These are phyloP conservation scores for Epistrophe grossulariae DNA, from an alignment of 2,888 invertebrate species.

Conservation along the genomic window DNA sequence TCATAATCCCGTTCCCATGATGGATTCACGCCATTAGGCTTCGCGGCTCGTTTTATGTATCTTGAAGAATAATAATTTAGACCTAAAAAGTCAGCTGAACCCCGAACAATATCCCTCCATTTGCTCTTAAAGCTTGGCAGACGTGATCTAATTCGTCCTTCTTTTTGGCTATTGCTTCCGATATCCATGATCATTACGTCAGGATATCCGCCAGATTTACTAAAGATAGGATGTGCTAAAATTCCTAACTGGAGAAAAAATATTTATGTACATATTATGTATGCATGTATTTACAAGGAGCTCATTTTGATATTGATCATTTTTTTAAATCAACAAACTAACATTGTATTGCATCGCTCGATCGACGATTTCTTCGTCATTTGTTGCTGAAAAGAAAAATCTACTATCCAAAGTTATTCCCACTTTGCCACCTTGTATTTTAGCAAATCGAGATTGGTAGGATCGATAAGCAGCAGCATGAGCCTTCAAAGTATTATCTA, in stretches of 20 bases:
- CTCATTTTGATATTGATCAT: background rate
- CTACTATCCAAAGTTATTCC: constrained; percentile 79
- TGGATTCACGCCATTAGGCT: constrained; percentile 81
- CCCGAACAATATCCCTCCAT: constrained; percentile 77
- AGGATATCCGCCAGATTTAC: constrained; percentile 80
- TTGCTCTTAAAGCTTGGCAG: constrained; percentile 75
- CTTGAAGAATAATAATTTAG: constrained; percentile 80
- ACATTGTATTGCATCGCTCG: constrained; percentile 79
- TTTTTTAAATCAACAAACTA: constrained; percentile 22
- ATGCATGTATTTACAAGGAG: too few relatives aligned
- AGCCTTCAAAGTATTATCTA: constrained; percentile 84
- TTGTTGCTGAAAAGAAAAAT: constrained; percentile 78
- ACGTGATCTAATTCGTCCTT: constrained; percentile 80
- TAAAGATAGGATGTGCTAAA: constrained; percentile 81
- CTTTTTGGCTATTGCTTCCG: constrained; percentile 79
- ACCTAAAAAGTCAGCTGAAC: constrained; percentile 80
- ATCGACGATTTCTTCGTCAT: constrained; percentile 76
- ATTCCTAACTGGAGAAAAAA: constrained; percentile 79
- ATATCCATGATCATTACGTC: constrained; percentile 79
- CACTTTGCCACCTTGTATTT: constrained; percentile 80
- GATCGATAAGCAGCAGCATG: constrained; percentile 85
- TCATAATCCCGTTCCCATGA: constrained; percentile 85
- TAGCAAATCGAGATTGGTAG: constrained; percentile 83
- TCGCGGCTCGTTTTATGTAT: constrained; percentile 76
- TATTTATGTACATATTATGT: background rate